These are phyloP conservation scores for Orthonyx spaldingii DNA, from an alignment of 2,113 vertebrate species.

Conservation along the genomic window DNA sequence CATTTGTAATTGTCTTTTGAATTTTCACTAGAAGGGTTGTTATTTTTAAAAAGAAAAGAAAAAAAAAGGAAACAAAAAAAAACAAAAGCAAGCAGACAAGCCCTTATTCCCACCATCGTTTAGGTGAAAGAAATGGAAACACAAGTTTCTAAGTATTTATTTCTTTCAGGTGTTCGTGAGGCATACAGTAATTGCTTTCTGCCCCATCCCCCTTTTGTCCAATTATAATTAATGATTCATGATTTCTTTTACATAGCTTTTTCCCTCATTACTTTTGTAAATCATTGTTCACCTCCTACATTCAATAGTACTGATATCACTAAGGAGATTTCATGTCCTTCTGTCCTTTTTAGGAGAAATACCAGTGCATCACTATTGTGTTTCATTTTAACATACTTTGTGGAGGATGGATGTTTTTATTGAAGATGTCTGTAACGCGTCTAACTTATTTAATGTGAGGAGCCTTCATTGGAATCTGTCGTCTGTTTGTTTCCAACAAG, in stretches of 20 bases:
- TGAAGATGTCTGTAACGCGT: conserved; percentile 52
- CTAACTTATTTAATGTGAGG: conserved; percentile 63
- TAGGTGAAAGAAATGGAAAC: conserved; percentile 16
- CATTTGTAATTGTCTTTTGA: conserved; percentile 60
- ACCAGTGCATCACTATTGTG: conserved; percentile 54
- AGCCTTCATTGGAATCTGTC: conserved; percentile 26
- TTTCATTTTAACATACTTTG: conserved; percentile 62
- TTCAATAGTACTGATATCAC: conserved; percentile 59
- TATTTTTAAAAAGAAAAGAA: not conserved
- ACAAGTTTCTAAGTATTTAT: not conserved
- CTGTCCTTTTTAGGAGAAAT: conserved; percentile 64
- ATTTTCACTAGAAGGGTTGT: conserved; percentile 49
- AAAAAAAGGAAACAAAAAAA: not conserved
- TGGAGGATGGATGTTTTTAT: conserved; percentile 46
- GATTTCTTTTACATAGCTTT: conserved; percentile 40
- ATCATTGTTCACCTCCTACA: conserved; percentile 56
- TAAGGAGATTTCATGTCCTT: conserved; percentile 62
- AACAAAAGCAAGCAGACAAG: not conserved
- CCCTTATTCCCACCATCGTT: not conserved
- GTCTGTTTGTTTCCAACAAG: conserved; percentile 33
- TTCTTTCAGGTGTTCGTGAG: not conserved
- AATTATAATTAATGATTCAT: conserved; percentile 34
- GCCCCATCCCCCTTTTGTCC: not conserved
- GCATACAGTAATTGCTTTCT: not conserved
- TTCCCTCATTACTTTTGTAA: conserved; percentile 5